These are phyloP conservation scores for Salvelinus fontinalis DNA, from an alignment of 2,113 vertebrate genomes.

Conservation along the genomic window DNA sequence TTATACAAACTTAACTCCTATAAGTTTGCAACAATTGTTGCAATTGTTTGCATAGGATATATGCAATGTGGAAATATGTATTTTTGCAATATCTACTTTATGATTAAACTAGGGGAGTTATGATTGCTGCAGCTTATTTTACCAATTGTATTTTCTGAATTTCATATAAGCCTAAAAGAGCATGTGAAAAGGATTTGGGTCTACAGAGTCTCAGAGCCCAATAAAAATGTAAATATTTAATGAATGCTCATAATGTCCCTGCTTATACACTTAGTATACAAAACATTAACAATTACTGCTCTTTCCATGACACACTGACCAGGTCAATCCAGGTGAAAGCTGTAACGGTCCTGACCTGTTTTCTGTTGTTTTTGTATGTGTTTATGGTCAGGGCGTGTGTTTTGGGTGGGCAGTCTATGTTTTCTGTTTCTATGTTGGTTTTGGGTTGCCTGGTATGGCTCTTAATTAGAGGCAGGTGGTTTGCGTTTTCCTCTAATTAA, in stretches of 20 bases:
- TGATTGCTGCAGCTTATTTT: conserved; percentile 26
- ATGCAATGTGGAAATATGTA: conserved; percentile 20
- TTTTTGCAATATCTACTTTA: conserved; percentile 10
- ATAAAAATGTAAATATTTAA: neutral
- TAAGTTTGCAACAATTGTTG: conserved; percentile 66
- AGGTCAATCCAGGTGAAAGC: too few relatives aligned
- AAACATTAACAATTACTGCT: too few relatives aligned
- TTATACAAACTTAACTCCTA: conserved; percentile 70
- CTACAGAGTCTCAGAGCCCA: neutral
- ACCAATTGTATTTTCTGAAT: conserved; percentile 7
- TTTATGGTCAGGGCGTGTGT: too few relatives aligned
- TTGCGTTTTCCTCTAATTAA: too few relatives aligned
- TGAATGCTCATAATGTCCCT: neutral
- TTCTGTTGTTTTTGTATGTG: too few relatives aligned
- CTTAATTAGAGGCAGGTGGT: too few relatives aligned
- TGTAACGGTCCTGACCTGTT: too few relatives aligned
- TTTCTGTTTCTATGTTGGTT: too few relatives aligned
- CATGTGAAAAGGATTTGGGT: conserved; percentile 22
- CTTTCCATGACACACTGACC: too few relatives aligned
- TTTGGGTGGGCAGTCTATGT: too few relatives aligned
- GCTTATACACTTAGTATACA: too few relatives aligned
- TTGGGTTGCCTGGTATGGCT: too few relatives aligned
- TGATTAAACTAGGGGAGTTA: conserved; percentile 50
- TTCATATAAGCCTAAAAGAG: neutral
- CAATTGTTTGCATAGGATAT: conserved; percentile 39